These are phyloP conservation scores for Mastomys natalensis DNA, from an alignment of 2,113 vertebrate genomes.

Conservation along the genomic window DNA sequence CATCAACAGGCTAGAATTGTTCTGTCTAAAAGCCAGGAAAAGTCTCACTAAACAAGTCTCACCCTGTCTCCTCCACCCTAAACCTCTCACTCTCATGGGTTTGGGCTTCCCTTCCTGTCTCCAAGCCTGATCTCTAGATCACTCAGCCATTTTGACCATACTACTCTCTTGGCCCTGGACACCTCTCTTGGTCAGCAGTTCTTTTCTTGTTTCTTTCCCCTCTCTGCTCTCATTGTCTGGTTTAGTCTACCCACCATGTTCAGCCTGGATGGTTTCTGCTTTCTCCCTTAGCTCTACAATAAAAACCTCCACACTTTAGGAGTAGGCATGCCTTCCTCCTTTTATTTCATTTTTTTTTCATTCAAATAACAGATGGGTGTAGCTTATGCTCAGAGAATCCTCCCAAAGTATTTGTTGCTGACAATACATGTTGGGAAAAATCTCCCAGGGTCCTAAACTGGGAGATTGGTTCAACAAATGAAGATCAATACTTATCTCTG, in stretches of 20 bases:
- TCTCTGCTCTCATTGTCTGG: background rate
- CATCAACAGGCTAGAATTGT: background rate
- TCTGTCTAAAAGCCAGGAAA: background rate
- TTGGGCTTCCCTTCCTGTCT: background rate
- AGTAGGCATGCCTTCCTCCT: background rate
- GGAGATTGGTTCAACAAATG: conserved; percentile 21
- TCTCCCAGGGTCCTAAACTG: conserved; percentile 16
- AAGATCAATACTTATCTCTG: conserved; percentile 25
- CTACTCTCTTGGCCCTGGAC: too few relatives aligned
- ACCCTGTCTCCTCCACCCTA: background rate
- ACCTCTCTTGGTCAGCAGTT: background rate
- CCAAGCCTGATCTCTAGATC: background rate
- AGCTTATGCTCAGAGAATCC: background rate
- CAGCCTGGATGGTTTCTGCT: background rate
- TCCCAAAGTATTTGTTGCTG: background rate
- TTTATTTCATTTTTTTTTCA: background rate
- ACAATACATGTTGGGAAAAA: background rate
- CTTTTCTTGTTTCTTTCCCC: background rate
- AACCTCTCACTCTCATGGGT: background rate
- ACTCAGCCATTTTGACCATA: background rate
- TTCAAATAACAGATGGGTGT: background rate
- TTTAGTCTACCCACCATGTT: background rate
- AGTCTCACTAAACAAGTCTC: background rate
- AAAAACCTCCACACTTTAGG: background rate
- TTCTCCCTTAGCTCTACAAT: background rate